Evolutionary conservation across 2,113 vertebrate genomes (phyloP).

Genomic region (Numenius arquata): DNA sequence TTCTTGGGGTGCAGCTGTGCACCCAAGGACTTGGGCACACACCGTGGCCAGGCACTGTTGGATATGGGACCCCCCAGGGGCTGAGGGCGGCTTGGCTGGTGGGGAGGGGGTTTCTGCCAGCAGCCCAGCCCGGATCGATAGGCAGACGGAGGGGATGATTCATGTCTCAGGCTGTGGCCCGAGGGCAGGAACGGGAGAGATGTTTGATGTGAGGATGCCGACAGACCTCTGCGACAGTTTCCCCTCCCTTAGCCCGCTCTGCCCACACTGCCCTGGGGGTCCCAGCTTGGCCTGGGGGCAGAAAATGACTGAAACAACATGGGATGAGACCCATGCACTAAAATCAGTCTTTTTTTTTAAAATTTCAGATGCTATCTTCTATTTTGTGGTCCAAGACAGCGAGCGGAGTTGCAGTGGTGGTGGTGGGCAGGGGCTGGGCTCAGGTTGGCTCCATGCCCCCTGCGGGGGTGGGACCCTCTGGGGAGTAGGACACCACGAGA

Average conservation of each 20-base stretch:
- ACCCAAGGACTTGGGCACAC: background rate
- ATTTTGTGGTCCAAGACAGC: rapidly evolving
- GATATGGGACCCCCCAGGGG: rapidly evolving
- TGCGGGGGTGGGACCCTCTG: background rate
- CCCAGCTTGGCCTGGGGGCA: conserved; percentile 11
- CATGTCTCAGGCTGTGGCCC: conserved; percentile 36
- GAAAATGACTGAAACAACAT: background rate
- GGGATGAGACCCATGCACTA: background rate
- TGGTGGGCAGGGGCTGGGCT: background rate
- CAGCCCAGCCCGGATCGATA: background rate
- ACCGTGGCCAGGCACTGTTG: rapidly evolving
- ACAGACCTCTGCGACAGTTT: background rate
- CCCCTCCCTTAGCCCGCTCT: background rate
- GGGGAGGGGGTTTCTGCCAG: background rate
- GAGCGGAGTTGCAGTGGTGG: rapidly evolving
- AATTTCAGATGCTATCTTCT: background rate
- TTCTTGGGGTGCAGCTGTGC: background rate
- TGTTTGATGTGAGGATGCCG: conserved; percentile 39
- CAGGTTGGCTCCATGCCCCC: rapidly evolving
- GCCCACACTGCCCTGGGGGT: background rate
- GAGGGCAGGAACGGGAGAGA: background rate
- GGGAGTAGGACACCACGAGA: background rate
- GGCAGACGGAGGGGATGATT: background rate
- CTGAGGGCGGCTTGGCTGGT: background rate
- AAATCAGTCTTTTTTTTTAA: background rate